Evolutionary conservation across 2,797 vertebrate genomes (phyloP), one percentile per base, ranked within the genome.

Genomic region (Streptopelia turtur): DNA sequence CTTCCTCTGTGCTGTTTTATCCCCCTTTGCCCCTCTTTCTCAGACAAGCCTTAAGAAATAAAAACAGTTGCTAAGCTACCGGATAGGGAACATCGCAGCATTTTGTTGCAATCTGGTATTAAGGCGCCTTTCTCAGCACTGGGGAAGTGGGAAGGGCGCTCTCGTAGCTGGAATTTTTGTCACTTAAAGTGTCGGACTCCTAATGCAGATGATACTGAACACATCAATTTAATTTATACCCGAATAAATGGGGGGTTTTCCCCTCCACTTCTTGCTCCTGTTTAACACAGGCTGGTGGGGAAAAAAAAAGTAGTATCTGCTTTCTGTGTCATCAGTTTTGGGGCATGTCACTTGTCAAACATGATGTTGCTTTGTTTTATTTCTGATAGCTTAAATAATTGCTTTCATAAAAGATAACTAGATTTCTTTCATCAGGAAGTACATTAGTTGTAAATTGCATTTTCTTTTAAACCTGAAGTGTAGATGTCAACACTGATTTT

Each of bases 31-130:
- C 71, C 69, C 79, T 89, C 53, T 77, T 87, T 94, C 70, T 80
- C 82, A 39, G 75, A 77, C 45, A 70, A 92, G 41, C 47, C 28
- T 23, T 92, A 88, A 94, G 93, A 92, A 96, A 93, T 74, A 87
- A 96, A 95, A 96, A 60, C 93, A 96, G 97, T 97, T 97, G 97
- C 97, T 97, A 97, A 97, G 96, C 63, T 97, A 95, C 95, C 15
- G 39, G 80, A 17, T 87, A 71, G 49, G 55, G 91, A 80, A 24
- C 79, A 33, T 78, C 1, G 1, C n/a, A 24, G 76, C 63, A 15
- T 83, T 94, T 84, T 83, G 63, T 94, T 87, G 87, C 20, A 10
- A 80, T 81, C 72, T 1, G 11, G 3, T 65, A 55, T 83, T 79
- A 87, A 37, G 1, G 55, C 0, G 1, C 33, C 65, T 60, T 75